These are phyloP conservation scores for Agonum fuliginosum DNA, from an alignment of 2,888 invertebrate genomes.

Conservation along the genomic window DNA sequence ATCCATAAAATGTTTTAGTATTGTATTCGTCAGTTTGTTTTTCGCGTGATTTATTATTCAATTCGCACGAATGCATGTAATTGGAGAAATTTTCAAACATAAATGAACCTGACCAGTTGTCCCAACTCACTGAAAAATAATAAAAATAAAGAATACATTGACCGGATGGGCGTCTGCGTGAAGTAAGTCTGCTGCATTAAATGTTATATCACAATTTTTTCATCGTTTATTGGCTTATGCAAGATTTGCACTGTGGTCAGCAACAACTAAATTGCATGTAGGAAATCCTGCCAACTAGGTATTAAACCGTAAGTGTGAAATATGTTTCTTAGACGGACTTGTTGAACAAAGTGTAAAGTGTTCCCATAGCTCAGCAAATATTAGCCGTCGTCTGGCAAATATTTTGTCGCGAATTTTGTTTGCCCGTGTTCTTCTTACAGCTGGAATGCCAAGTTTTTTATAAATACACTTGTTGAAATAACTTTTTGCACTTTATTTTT, in stretches of 20 bases:
- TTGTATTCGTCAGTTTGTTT: no score
- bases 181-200: background rate
- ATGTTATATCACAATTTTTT: slow-evolving; percentile 22
- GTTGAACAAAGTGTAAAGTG: background rate
- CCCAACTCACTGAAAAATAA: background rate
- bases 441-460: background rate
- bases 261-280: slow-evolving; percentile 25
- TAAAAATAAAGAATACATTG: background rate
- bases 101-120: background rate
- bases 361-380: slow-evolving; percentile 8
- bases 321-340: background rate
- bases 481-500: background rate
- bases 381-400: slow-evolving; percentile 24
- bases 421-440: background rate
- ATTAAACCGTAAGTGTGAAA: slow-evolving; percentile 28
- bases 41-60: no score
- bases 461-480: background rate
- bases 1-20: no score
- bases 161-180: slow-evolving; percentile 11
- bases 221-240: background rate
- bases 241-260: slow-evolving; percentile 4
- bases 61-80: no score
- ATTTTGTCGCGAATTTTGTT: slow-evolving; percentile 15
- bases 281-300: slow-evolving; percentile 15
- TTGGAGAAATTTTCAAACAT: no score